Percentiles rank a stretch among this genome's conserved stretches.
Evolutionary conservation across 2,888 invertebrate genomes (phyloP).

Genomic region (Geophilus truncorum): DNA sequence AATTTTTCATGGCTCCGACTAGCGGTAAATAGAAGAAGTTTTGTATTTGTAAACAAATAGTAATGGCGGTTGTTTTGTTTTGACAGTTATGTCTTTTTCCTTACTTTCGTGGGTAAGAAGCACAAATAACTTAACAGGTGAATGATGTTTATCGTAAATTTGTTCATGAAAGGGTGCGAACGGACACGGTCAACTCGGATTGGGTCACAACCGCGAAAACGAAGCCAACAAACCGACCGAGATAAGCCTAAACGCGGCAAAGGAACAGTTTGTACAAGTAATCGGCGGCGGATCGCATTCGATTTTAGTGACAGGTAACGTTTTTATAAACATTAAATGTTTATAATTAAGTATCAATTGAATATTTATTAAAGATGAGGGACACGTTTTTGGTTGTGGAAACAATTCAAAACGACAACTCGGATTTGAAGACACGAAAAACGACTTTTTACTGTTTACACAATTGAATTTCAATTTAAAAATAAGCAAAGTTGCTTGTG

Average conservation of each 20-base stretch:
- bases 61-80: neutral
- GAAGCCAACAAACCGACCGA: neutral
- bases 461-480: neutral
- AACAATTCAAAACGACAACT: conserved; percentile 1
- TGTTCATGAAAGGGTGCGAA: neutral
- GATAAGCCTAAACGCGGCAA: neutral
- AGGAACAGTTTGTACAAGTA: neutral
- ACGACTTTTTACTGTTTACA: neutral
- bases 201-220: neutral
- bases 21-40: too few species aligned
- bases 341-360: neutral
- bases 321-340: neutral
- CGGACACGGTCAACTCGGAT: conserved; percentile 1
- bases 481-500: neutral
- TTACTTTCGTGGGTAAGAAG: neutral
- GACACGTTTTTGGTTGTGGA: neutral
- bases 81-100: neutral
- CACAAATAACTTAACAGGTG: neutral
- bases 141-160: neutral
- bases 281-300: conserved; percentile 5
- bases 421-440: neutral
- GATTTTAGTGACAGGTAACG: neutral
- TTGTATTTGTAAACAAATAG: too few species aligned
- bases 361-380: neutral
- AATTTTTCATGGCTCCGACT: too few species aligned